phyloP scores from a whole-genome alignment of 2,797 vertebrate genomes.

The Psittacula derbiana region DNA sequence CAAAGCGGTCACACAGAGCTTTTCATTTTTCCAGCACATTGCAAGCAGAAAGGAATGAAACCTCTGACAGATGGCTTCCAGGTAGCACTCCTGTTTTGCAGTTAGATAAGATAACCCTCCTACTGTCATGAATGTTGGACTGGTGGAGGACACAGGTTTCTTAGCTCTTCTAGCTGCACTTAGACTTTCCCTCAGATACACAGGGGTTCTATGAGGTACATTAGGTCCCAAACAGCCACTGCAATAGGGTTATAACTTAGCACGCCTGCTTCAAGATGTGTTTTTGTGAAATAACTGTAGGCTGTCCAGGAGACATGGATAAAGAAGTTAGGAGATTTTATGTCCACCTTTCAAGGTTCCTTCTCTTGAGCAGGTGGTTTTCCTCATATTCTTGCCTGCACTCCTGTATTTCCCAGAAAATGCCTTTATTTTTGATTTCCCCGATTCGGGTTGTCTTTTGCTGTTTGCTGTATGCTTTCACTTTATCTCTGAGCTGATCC shows the following conservation, averaged over 20 bases:
- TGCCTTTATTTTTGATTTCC: background rate
- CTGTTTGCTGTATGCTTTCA: background rate
- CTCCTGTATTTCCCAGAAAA: background rate
- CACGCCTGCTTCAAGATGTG: background rate
- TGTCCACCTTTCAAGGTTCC: background rate
- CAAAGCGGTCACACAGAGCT: background rate
- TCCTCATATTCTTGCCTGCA: background rate
- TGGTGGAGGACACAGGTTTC: background rate
- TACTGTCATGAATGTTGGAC: fast-evolving
- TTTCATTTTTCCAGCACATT: background rate
- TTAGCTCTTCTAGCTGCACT: background rate
- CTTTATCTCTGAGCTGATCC: background rate
- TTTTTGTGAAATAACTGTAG: background rate
- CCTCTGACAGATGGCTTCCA: background rate
- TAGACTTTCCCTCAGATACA: background rate
- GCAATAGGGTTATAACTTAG: background rate
- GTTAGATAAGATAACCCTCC: background rate
- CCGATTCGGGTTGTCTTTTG: background rate
- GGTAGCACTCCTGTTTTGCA: background rate
- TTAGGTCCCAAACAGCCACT: background rate
- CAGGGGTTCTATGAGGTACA: fast-evolving
- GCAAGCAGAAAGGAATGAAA: background rate
- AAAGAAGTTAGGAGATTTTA: background rate
- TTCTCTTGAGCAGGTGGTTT: background rate
- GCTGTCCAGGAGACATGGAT: background rate